Conservation (phyloP, 2,113 vertebrate species). For the Emydocephalus ijimae region DNA sequence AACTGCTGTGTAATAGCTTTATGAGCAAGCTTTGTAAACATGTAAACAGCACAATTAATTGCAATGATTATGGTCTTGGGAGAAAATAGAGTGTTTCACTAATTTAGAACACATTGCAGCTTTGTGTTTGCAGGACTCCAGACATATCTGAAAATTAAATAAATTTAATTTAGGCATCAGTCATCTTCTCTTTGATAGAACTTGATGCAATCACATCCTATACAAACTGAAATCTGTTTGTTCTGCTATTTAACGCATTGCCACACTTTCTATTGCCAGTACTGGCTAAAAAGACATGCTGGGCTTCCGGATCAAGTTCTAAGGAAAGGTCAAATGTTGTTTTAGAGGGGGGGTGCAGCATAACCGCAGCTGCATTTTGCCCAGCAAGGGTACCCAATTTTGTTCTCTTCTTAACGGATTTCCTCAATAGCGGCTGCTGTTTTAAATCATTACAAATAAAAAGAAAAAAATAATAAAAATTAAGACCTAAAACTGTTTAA, state of each 20-base stretch:
- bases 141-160: constrained; percentile 9
- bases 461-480: background rate
- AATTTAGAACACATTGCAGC: constrained; percentile 18
- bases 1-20: constrained; percentile 32
- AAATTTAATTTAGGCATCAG: background rate
- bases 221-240: background rate
- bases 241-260: background rate
- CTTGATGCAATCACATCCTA: background rate
- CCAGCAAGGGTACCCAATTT: background rate
- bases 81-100: constrained; percentile 12
- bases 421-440: background rate
- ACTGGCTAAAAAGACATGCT: background rate
- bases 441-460: background rate
- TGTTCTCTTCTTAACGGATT: background rate
- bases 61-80: constrained; percentile 36
- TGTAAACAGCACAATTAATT: constrained; percentile 27
- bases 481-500: background rate
- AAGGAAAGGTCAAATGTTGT: background rate
- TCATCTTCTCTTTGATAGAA: background rate
- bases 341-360: background rate
- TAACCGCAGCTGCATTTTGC: background rate
- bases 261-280: background rate
- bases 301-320: background rate
- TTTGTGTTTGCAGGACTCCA: background rate
- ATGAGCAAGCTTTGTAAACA: constrained; percentile 25